These are phyloP conservation scores for Parazoanthus swiftii DNA, from an alignment of 92 coral and sea anemone genomes.

Conservation along the genomic window DNA sequence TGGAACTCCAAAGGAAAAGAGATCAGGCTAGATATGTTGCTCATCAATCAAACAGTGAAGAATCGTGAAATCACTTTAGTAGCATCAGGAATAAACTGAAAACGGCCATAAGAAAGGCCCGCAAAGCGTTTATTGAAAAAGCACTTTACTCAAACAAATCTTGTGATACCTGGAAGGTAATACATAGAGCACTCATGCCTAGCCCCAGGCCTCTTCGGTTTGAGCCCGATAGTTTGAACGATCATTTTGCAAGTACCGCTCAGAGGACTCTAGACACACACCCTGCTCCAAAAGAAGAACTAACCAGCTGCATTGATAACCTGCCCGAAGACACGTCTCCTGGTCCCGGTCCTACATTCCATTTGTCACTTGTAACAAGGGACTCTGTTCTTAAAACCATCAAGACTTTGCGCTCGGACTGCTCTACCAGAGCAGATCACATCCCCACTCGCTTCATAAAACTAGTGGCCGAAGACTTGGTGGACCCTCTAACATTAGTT, in stretches of 20 bases:
- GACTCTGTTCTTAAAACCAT: no score
- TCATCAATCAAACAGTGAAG: constrained; percentile 27
- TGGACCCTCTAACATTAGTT: no score
- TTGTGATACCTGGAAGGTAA: constrained; percentile 39
- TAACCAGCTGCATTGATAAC: background rate
- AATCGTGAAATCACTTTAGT: constrained; percentile 15
- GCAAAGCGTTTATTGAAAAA: constrained; percentile 34
- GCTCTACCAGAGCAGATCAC: no score
- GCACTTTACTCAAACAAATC: constrained; percentile 52
- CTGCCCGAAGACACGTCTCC: constrained; percentile 33
- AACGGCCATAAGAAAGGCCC: constrained; percentile 16
- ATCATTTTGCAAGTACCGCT: constrained; percentile 45
- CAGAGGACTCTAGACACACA: constrained; percentile 41
- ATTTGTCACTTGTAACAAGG: no score
- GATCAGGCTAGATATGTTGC: constrained; percentile 42
- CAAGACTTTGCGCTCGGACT: no score
- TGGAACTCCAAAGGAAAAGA: background rate
- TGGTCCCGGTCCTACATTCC: no score
- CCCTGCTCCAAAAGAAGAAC: constrained; percentile 15
- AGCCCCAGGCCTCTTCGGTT: constrained; percentile 47
- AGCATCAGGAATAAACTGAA: constrained; percentile 49
- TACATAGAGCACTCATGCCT: constrained; percentile 50
- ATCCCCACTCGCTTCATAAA: background rate
- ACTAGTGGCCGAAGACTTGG: no score
- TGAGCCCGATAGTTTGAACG: constrained; percentile 44